A percentile compares a stretch with the other conserved stretches of the same genome.
phyloP scores from a whole-genome alignment of 2,888 invertebrate genomes.

The Perizoma affinitatum region DNA sequence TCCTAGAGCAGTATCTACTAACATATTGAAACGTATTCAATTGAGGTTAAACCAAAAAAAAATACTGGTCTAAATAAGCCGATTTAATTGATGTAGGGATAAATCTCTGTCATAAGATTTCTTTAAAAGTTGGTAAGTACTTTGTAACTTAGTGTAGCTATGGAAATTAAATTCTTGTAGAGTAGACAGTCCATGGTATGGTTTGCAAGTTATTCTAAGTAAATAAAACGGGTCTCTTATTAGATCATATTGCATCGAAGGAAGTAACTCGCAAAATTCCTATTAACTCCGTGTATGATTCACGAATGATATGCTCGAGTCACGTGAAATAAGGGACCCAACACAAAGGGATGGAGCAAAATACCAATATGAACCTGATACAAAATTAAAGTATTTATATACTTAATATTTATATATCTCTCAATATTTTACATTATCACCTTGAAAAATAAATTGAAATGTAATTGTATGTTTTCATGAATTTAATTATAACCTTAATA shows the following conservation, averaged over 20 bases:
- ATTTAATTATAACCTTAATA: too few relatives aligned
- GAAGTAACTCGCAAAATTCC: slow-evolving; percentile 49
- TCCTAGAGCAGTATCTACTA: not conserved
- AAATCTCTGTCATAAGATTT: too few relatives aligned
- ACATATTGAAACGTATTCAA: too few relatives aligned
- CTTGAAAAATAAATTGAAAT: too few relatives aligned
- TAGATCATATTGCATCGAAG: slow-evolving; percentile 53
- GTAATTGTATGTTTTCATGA: too few relatives aligned
- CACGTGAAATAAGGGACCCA: slow-evolving; percentile 60
- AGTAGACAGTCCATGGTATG: slow-evolving; percentile 17
- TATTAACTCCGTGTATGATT: slow-evolving; percentile 66
- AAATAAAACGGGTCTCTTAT: slow-evolving; percentile 51
- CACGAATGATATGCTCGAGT: slow-evolving; percentile 49
- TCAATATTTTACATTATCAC: too few relatives aligned
- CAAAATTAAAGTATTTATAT: too few relatives aligned
- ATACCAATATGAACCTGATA: not conserved
- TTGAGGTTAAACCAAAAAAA: too few relatives aligned
- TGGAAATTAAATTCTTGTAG: not conserved
- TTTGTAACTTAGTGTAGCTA: not conserved
- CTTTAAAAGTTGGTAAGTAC: too few relatives aligned
- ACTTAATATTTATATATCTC: too few relatives aligned
- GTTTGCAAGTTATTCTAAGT: slow-evolving; percentile 8
- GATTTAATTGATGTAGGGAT: too few relatives aligned
- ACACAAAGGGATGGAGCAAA: slow-evolving; percentile 25
- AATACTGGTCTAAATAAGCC: too few relatives aligned